Base-by-base conservation (phyloP, 2,888 invertebrate genomes). In the Platycnemis pennipes region DNA sequence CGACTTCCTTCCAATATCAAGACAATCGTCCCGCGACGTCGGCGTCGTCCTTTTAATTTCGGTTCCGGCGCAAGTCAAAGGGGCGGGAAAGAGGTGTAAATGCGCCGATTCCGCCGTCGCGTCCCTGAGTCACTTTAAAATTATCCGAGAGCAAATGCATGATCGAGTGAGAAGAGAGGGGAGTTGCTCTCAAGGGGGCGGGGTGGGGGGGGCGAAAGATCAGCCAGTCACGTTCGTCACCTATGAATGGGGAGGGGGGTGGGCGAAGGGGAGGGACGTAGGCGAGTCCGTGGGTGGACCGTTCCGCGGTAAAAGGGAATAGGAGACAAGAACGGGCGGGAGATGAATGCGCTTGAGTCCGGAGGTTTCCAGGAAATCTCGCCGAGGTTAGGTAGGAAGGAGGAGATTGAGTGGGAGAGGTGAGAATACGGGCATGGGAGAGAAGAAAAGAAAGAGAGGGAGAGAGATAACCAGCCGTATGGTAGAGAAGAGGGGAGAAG, bases 321-420 rank as follows among this genome's bases (percentile, higher is more conserved):
- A n/a, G 37, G 77, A 77, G 77, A 77, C 77, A 77, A 31, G 37
- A n/a, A n/a, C n/a, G 49, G 49, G 37, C 77, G 77, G 77, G 77
- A 77, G 77, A 77, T 77, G 77, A 37, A 77, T 77, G 77, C 77
- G 13, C 77, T 37, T 37, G 13, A 1, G 13, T 77, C 37, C 11
- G 37, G 37, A 77, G 37, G 77, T 1, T 77, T 77, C 77, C 37
- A 37, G 37, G 77, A 77, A 77, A n/a, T 77, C 77, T 77, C 37
- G 77, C 11, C 11, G 77, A 37, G 77, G 13, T 3, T n/a, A n/a
- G n/a, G n/a, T n/a, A n/a, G n/a, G n/a, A n/a, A n/a, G n/a, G n/a
- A n/a, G n/a, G n/a, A n/a, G n/a, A n/a, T n/a, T 49, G 49, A 16
- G 49, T 49, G 49, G 49, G 49, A 49, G 49, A 49, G n/a, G n/a